These are phyloP conservation scores for Stomatorhinus walkeri DNA, from an alignment of 2,797 vertebrate species.

Conservation along the genomic window DNA sequence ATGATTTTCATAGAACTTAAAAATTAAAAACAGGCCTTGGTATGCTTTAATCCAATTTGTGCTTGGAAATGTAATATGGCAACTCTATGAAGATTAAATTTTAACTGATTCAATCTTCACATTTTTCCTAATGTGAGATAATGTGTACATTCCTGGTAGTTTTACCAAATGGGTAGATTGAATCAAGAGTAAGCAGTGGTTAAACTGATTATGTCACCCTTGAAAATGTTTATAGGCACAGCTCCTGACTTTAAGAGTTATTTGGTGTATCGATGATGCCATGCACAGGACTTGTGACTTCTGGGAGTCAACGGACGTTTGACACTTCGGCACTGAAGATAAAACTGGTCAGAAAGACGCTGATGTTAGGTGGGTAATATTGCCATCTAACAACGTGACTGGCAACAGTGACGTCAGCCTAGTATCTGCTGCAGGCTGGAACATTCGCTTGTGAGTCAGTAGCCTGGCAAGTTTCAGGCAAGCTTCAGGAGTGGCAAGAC, in stretches of 20 bases:
- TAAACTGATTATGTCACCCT: neutral
- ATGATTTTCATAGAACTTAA: neutral
- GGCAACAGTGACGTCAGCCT: neutral
- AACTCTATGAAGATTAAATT: neutral
- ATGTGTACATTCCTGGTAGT: neutral
- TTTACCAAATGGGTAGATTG: neutral
- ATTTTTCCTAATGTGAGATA: constrained; percentile 9
- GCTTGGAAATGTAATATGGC: constrained; percentile 16
- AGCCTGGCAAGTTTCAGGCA: neutral
- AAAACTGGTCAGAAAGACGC: neutral
- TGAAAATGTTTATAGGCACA: neutral
- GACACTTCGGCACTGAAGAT: neutral
- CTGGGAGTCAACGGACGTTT: neutral
- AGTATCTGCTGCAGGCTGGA: neutral
- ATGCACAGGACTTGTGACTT: neutral
- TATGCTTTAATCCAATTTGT: neutral
- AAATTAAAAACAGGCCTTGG: constrained; percentile 17
- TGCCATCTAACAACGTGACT: neutral
- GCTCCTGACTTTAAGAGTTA: neutral
- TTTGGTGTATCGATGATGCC: too few relatives aligned
- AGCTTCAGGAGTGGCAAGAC: neutral
- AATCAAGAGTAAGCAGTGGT: neutral
- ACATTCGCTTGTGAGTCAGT: neutral
- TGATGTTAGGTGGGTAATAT: neutral
- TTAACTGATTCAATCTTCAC: neutral